Evolutionary conservation across 2,113 vertebrate species (phyloP), one percentile per base, ranked within the genome.

Genomic region (Dendrocopos noguchii): DNA sequence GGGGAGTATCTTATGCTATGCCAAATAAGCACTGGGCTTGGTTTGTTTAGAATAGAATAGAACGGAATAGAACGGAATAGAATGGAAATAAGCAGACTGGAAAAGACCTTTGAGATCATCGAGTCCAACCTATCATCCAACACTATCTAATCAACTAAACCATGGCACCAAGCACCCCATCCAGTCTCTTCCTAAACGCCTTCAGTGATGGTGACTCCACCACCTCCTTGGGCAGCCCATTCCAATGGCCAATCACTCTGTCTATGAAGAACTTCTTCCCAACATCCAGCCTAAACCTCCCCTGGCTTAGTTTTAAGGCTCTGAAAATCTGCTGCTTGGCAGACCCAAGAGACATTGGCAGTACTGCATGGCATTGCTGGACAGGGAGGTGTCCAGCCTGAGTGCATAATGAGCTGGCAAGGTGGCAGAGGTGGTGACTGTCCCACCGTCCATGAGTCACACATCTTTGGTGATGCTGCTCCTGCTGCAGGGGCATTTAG

Each of bases 351-450:
- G 27, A 10, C 64, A n/a, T 53, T 44, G n/a, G 31, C n/a, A 61
- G 12, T 8, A 36, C 0, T 5, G 5, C 31, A 19, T 0, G 4
- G 14, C 29, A 8, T 4, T 86, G 34, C 36, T 3, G 1, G 72
- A 22, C 31, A 22, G 24, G 39, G 34, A 19, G 10, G 17, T 24
- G 22, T 52, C 44, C 52, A 57, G 52, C 36, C 17, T 2, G 4
- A 67, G 25, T 10, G 36, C 2, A 1, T 27, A 28, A 57, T 13
- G 36, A 64, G 47, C 44, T 73, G 80, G 12, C 0, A 1, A 72
- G 36, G 18, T 33, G 70, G 22, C 47, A 72, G 66, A 24, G 11
- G 16, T 52, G 31, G 21, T 52, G 19, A 6, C 36, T 78, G 20
- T 59, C 21, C 36, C 31, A 74, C n/a, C 47, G 2, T 3, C 3